Base-by-base conservation (phyloP, 2,888 invertebrate genomes). In the Frankliniella fusca region DNA sequence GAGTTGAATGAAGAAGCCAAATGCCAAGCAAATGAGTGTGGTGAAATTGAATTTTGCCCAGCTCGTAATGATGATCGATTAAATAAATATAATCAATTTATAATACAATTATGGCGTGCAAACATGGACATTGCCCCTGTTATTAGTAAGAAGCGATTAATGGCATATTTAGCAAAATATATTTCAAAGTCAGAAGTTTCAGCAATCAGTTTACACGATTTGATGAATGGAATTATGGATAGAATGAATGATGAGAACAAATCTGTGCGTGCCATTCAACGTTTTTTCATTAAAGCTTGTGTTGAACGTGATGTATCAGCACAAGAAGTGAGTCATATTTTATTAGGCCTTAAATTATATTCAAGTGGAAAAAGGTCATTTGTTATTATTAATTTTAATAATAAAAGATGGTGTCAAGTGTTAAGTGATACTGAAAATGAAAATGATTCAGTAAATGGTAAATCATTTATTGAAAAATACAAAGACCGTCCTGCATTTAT, bases 141-240 rank as follows among this genome's bases (percentile, higher is more conserved):
- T 20, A 23, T 81, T 0, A 80, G 80, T n/a, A 38, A 48, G 7
- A 7, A 80, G 12, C 80, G 83, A 3, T 76, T 84, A 5, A 65
- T 81, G 28, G 70, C 76, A 23, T 84, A 84, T 65, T 81, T 84
- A 18, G 82, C 84, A 38, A 83, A 84, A 38, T 83, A 84, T 82
- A 81, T 81, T 3, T 61, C 83, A 12, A 84, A 84, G 27, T 28
- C 80, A 15, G 83, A 84, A 38, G 61, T 49, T 7, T 10, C 9
- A 28, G 82, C 65, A 20, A 3, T 1, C 3, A 65, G n/a, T n/a
- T 23, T 65, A 3, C 20, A n/a, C 3, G 65, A 65, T 5, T 10
- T 65, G 10, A n/a, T 15, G 20, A 2, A 15, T n/a, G 23, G n/a
- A n/a, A 23, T 65, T 9, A 10, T 15, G 20, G 20, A 10, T 20